Evolutionary conservation across 2,797 vertebrate genomes (phyloP).

Genomic region (Anolis apletophallus): DNA sequence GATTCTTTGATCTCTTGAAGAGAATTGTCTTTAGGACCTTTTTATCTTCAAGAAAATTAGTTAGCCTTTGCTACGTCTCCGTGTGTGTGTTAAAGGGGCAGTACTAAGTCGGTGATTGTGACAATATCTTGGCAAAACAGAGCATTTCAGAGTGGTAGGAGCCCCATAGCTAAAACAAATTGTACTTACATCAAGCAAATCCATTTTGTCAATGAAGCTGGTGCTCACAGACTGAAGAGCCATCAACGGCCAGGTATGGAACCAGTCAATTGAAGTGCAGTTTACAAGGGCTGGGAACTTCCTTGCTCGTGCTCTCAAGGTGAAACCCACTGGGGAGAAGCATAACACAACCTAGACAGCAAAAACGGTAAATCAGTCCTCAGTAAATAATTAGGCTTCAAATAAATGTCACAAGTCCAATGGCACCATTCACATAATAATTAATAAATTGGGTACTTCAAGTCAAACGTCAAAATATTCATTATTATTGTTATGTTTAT

Average conservation of each 20-base stretch:
- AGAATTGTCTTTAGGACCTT: too few relatives aligned
- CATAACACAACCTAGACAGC: conserved; percentile 80
- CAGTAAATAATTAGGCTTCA: background rate
- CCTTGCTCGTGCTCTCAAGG: conserved; percentile 75
- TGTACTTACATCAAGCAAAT: conserved; percentile 74
- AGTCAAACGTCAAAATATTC: too few relatives aligned
- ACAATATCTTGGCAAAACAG: conserved; percentile 8
- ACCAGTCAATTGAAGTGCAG: conserved; percentile 78
- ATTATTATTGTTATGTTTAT: too few relatives aligned
- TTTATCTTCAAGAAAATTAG: too few relatives aligned
- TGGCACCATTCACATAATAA: too few relatives aligned
- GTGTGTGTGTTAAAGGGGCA: too few relatives aligned
- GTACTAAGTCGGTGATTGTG: too few relatives aligned
- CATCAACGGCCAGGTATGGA: conserved; percentile 75
- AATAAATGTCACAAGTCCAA: too few relatives aligned
- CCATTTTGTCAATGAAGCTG: conserved; percentile 81
- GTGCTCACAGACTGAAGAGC: conserved; percentile 80
- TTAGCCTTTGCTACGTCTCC: too few relatives aligned
- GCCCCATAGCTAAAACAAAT: background rate
- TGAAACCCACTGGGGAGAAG: conserved; percentile 83
- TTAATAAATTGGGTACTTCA: too few relatives aligned
- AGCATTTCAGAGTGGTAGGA: background rate
- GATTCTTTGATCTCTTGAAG: too few relatives aligned
- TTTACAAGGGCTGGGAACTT: conserved; percentile 83
- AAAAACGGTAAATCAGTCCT: background rate